phyloP scores from a whole-genome alignment of 2,113 vertebrate species.

The Alethe diademata region DNA sequence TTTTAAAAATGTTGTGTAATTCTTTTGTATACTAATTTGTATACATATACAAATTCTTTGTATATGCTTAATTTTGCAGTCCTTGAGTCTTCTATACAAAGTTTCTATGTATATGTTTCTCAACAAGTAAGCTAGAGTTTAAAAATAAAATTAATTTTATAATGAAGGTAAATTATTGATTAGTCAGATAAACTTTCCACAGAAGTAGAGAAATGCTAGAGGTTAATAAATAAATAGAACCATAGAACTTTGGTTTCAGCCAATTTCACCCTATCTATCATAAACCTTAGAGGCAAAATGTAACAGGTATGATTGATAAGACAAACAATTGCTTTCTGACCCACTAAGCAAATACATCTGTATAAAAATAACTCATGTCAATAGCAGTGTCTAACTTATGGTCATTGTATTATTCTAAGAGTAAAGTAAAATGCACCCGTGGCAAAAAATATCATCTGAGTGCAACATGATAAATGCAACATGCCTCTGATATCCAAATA shows the following conservation, averaged over 20 bases:
- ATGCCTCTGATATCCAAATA: background rate
- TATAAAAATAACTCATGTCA: background rate
- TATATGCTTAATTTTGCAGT: background rate
- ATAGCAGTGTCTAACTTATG: background rate
- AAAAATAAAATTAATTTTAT: background rate
- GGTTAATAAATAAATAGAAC: background rate
- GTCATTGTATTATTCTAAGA: background rate
- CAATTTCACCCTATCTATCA: background rate
- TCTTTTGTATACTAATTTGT: background rate
- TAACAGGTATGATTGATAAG: background rate
- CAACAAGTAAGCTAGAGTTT: background rate
- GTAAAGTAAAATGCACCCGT: background rate
- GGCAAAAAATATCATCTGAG: background rate
- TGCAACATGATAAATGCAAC: background rate
- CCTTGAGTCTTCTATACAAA: background rate
- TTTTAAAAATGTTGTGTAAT: accelerated
- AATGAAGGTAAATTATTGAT: background rate
- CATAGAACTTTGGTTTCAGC: background rate
- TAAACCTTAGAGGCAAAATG: background rate
- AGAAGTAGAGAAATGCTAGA: background rate
- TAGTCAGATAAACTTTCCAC: background rate
- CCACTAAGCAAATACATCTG: background rate
- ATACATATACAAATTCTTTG: background rate
- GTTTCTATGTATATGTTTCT: background rate
- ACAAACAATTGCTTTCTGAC: constrained; percentile 9